phyloP scores from a whole-genome alignment of 2,113 vertebrate genomes.

The Polyodon spathula region DNA sequence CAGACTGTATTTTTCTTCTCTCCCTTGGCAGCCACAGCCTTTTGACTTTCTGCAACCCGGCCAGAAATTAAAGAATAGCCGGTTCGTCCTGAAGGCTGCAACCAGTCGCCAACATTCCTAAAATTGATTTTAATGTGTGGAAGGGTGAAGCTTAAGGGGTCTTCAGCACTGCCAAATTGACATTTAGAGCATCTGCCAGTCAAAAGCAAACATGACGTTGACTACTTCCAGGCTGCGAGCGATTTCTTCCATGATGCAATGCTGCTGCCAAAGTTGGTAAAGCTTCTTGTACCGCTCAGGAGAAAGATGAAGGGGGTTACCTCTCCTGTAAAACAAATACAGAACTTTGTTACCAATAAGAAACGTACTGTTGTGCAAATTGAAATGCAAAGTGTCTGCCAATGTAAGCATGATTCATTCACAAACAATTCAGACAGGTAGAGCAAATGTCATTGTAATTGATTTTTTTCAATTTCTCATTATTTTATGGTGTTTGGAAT shows the following conservation, averaged over 20 bases:
- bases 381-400: no score
- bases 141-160: not conserved
- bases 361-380: no score
- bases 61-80: not conserved
- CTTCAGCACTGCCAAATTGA: no score
- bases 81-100: not conserved
- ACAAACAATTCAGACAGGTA: no score
- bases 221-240: constrained; percentile 86
- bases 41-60: not conserved
- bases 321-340: constrained; percentile 48
- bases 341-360: not conserved
- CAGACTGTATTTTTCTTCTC: not conserved
- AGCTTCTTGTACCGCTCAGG: constrained; percentile 86
- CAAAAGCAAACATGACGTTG: constrained; percentile 84
- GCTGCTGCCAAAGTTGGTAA: constrained; percentile 88
- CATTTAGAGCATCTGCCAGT: constrained; percentile 94
- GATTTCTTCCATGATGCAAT: constrained; percentile 94
- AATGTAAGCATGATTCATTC: no score
- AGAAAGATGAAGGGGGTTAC: constrained; percentile 86
- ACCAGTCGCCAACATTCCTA: not conserved
- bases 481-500: no score
- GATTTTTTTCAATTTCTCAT: no score
- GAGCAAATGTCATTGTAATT: no score
- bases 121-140: not conserved
- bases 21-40: not conserved